These are phyloP conservation scores for Scaeva pyrastri DNA, from an alignment of 2,888 invertebrate genomes.

Conservation along the genomic window DNA sequence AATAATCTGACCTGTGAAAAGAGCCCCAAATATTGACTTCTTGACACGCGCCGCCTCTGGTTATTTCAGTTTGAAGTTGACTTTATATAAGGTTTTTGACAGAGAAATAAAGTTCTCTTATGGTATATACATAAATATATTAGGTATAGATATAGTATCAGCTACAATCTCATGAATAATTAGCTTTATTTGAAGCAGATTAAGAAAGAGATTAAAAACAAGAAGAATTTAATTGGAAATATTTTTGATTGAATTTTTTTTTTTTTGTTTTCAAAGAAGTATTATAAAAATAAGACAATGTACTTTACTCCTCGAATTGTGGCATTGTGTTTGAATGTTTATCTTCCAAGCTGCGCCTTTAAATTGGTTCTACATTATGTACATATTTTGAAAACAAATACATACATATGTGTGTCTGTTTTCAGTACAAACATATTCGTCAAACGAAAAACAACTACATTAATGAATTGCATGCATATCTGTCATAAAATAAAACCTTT, in stretches of 20 bases:
- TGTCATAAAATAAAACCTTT: neutral
- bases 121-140: no score
- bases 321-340: no score
- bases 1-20: no score
- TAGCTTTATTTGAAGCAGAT: neutral
- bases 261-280: neutral
- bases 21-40: no score
- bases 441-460: no score
- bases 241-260: neutral
- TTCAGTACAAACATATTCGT: neutral
- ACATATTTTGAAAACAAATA: no score
- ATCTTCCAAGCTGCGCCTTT: no score
- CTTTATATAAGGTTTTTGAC: neutral
- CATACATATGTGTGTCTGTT: neutral
- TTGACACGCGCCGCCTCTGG: no score
- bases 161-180: neutral
- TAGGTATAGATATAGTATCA: neutral
- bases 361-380: no score
- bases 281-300: neutral
- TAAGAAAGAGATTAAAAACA: neutral
- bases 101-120: neutral
- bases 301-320: no score
- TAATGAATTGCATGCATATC: slow-evolving; percentile 5
- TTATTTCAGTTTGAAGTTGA: neutral
- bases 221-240: neutral